Evolutionary conservation across 2,888 invertebrate species (phyloP), one percentile per base, ranked within the genome.

Genomic region (Clivina fossor): DNA sequence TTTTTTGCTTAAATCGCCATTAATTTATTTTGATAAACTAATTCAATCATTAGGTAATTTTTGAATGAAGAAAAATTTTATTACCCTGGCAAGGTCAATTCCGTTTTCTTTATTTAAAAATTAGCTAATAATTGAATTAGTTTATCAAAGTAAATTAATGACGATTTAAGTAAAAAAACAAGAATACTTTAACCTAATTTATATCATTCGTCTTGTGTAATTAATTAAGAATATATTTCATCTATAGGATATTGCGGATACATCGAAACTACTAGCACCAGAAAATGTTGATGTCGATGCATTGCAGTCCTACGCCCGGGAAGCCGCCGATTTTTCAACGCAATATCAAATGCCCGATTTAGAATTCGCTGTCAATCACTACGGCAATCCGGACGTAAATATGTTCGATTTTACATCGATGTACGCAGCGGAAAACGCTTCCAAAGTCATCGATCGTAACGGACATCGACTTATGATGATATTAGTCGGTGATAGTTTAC

Each of bases 321-420:
- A 97, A 72, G 98, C 98, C 0, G 98, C 98, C 1, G 86, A 92
- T 63, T 97, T 93, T 76, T 90, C 93, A 15, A 96, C 95, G 0
- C 85, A 89, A 70, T 88, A 88, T 66, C 86, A 88, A 66, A 81
- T 94, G 79, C 88, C 91, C 47, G 81, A 89, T 67, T 77, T 89
- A 63, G 95, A 97, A 73, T 99, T 96, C 75, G 97, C 98, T 0
- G 88, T 96, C 9, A 99, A 99, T 77, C 96, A 97, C 75, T 95
- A 94, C 71, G 95, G 95, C 1, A 93, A 94, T 71, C 93, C 96
- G 0, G 98, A 99, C 74, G 93, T 98, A 1, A 95, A 97, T 35
- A 90, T 98, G 84, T 99, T 99, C 74, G 99, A 99, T 76, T 99
- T 99, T 72, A 99, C 99, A 0, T 95, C 95, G 1, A 94, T 99